phyloP scores from a whole-genome alignment of 1,140 invertebrate genomes.

The Goniozus legneri region DNA sequence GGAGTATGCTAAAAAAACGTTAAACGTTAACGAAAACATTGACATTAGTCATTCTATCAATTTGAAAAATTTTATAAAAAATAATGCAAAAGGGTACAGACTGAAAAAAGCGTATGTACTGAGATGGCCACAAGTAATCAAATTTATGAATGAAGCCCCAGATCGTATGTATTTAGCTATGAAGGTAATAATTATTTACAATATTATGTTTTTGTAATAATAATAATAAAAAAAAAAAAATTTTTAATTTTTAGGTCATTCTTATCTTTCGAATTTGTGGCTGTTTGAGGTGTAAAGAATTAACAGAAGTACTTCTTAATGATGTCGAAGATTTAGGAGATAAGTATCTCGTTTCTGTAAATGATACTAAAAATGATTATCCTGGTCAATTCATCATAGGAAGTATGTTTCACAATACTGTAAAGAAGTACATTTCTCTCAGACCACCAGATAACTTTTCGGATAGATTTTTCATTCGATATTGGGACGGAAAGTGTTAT shows the following conservation, averaged over 20 bases:
- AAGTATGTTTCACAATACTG: background rate
- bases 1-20: constrained; percentile 22
- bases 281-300: background rate
- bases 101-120: constrained; percentile 5
- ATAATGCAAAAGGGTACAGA: background rate
- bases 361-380: constrained; percentile 10
- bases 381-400: background rate
- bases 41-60: constrained; percentile 1
- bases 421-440: constrained; percentile 15
- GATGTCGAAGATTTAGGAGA: background rate
- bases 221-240: too few species aligned
- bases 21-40: background rate
- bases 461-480: too few species aligned
- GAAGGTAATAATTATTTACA: background rate
- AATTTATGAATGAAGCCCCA: constrained; percentile 8
- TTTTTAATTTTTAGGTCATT: too few species aligned
- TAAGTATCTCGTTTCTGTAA: background rate
- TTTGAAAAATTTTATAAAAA: constrained; percentile 4
- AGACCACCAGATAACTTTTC: too few species aligned
- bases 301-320: background rate
- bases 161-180: constrained; percentile 6
- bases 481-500: constrained; percentile 14
- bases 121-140: background rate
- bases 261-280: background rate
- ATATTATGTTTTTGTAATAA: too few species aligned